phyloP scores from a whole-genome alignment of 1,140 invertebrate genomes.

The Drosophila truncata region DNA sequence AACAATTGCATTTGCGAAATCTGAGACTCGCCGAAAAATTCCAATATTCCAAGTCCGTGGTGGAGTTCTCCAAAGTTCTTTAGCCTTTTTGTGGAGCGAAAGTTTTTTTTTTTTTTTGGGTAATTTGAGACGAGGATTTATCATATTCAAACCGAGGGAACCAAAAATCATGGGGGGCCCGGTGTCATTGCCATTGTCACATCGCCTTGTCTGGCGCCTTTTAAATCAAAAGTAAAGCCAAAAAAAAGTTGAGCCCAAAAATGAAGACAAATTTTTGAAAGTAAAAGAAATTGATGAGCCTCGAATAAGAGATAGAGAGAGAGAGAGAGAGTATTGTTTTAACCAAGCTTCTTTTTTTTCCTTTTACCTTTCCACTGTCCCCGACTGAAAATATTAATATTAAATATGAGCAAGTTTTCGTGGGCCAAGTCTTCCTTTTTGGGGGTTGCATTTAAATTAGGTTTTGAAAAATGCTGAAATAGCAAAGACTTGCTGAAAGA shows the following conservation, averaged over 20 bases:
- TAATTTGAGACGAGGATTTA: slow-evolving; percentile 69
- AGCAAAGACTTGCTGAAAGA: slow-evolving; percentile 7
- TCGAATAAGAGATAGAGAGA: neutral
- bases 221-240: slow-evolving; percentile 62
- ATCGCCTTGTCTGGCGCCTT: slow-evolving; percentile 52
- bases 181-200: slow-evolving; percentile 66
- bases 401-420: slow-evolving; percentile 23
- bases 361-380: slow-evolving; percentile 9
- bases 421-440: slow-evolving; percentile 1
- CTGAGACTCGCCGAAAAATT: slow-evolving; percentile 35
- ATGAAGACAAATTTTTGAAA: slow-evolving; percentile 36
- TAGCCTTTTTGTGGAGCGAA: slow-evolving; percentile 52
- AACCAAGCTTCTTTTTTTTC: slow-evolving; percentile 3
- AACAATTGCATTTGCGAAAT: slow-evolving; percentile 43
- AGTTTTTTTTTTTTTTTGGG: slow-evolving; percentile 24
- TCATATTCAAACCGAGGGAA: slow-evolving; percentile 36
- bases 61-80: slow-evolving; percentile 22
- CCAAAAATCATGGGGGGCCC: slow-evolving; percentile 29
- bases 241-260: slow-evolving; percentile 25
- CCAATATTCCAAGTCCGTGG: neutral
- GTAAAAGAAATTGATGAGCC: slow-evolving; percentile 51
- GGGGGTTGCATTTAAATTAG: slow-evolving; percentile 44
- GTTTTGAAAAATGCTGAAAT: slow-evolving; percentile 24
- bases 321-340: slow-evolving; percentile 26
- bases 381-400: slow-evolving; percentile 29